Evolutionary conservation across 2,113 vertebrate genomes (phyloP).

Genomic region (Hucho hucho): DNA sequence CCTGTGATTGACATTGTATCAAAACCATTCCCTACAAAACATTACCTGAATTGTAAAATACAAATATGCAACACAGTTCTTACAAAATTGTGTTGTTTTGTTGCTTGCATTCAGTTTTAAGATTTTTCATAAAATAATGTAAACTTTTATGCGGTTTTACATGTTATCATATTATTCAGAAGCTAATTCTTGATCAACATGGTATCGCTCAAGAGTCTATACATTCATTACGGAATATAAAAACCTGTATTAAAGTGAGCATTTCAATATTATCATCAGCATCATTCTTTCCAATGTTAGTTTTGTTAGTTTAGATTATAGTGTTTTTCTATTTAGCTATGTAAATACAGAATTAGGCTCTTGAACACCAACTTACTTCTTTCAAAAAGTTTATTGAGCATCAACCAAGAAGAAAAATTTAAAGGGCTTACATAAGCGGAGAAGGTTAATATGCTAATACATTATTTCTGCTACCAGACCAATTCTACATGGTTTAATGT

Average conservation of each 20-base stretch:
- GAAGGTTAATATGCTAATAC: conserved; percentile 56
- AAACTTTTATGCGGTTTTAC: neutral
- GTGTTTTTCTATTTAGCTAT: conserved; percentile 64
- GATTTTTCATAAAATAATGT: neutral
- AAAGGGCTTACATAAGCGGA: conserved; percentile 83
- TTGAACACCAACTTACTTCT: conserved; percentile 83
- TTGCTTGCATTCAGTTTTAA: neutral
- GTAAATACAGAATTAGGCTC: conserved; percentile 82
- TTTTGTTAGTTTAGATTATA: conserved; percentile 89
- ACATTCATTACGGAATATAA: neutral
- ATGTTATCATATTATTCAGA: conserved; percentile 4
- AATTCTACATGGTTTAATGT: conserved; percentile 45
- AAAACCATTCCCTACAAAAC: neutral
- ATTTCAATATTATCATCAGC: neutral
- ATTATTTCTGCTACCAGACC: conserved; percentile 38
- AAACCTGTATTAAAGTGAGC: neutral
- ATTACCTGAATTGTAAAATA: neutral
- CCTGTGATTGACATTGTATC: neutral
- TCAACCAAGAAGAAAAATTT: conserved; percentile 93
- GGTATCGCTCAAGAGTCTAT: neutral
- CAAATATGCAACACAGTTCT: conserved; percentile 1
- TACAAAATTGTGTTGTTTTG: neutral
- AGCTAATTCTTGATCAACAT: neutral
- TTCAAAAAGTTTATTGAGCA: conserved; percentile 99
- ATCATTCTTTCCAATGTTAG: conserved; percentile 17